Base-by-base conservation (phyloP, 2,888 invertebrate species). In the Cheilosia urbana region DNA sequence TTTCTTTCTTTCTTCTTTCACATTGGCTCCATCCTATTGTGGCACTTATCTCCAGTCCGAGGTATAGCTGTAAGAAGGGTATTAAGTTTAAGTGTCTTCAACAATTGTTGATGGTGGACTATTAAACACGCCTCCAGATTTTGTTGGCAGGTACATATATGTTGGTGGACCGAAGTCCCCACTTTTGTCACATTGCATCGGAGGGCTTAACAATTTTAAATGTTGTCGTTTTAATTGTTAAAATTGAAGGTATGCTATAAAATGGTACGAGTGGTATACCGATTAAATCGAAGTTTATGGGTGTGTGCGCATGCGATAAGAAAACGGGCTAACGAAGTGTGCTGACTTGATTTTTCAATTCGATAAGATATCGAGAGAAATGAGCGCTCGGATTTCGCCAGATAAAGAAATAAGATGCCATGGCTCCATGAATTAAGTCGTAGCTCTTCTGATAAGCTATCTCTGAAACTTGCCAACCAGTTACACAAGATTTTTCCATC, bases 71-170 rank as follows among this genome's bases (percentile, higher is more conserved):
- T 79, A 71, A 49, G 62, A 49, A 77, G 58, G 65, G 58, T 76
- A 84, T 80, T 75, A 60, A 76, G 19, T 53, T 80, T 73, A 73
- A 83, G 79, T 83, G 69, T 79, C 79, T 83, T 73, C 73, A 79
- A 79, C 83, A 80, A 84, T 84, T 82, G 82, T 71, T 82, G 82
- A 76, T 76, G 80, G 71, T 62, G 75, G 75, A 71, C 80, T 30
- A 84, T 84, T 79, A 84, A 84, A 84, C 75, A 84, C 80, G 84
- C 84, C 84, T 80, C 57, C 75, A 71, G 75, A 66, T 71, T 37
- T n/a, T 80, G 30, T 30, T 30, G 30, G 30, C 9, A 30, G 51
- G 57, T 58, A n/a, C 2, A 19, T 37, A 37, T 37, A 3, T 37
- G 11, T 37, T 13, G 37, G 37, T n/a, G 60, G 37, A 24, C 47